phyloP scores from a whole-genome alignment of 2,888 invertebrate species.

The Prosopocoilus inquinatus region DNA sequence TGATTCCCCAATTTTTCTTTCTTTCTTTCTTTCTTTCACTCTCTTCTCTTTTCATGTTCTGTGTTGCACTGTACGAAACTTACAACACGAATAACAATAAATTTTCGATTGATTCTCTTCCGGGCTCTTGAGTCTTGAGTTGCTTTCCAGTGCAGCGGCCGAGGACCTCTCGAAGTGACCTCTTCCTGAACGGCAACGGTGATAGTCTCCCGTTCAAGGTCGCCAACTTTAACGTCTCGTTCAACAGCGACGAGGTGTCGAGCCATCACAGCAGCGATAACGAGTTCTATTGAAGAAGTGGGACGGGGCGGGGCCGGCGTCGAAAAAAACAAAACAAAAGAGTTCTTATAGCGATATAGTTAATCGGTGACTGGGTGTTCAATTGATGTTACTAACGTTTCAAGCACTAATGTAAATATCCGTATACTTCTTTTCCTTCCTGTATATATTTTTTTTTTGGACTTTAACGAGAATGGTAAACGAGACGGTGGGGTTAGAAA shows the following conservation, averaged over 20 bases:
- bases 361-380: too few species aligned
- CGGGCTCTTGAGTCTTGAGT: neutral
- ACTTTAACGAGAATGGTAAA: too few species aligned
- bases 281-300: slow-evolving; percentile 13
- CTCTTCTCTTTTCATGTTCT: neutral
- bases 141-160: slow-evolving; percentile 2
- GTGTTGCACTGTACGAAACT: neutral
- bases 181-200: slow-evolving; percentile 15
- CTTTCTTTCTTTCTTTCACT: neutral
- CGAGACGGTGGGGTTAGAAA: too few species aligned
- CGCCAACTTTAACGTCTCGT: slow-evolving; percentile 14
- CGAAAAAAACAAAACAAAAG: too few species aligned
- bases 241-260: slow-evolving; percentile 9
- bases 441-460: too few species aligned
- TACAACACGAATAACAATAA: neutral
- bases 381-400: too few species aligned
- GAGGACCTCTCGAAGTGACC: slow-evolving; percentile 4
- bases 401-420: too few species aligned
- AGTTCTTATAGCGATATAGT: too few species aligned
- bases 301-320: too few species aligned
- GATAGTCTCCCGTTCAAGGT: slow-evolving; percentile 14
- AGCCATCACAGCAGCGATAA: slow-evolving; percentile 17
- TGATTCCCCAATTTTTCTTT: neutral
- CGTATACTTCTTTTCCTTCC: too few species aligned
- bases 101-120: neutral